Evolutionary conservation across 92 coral and sea anemone genomes (phyloP), one percentile per base, ranked within the genome.

Genomic region (Micromussa lordhowensis): DNA sequence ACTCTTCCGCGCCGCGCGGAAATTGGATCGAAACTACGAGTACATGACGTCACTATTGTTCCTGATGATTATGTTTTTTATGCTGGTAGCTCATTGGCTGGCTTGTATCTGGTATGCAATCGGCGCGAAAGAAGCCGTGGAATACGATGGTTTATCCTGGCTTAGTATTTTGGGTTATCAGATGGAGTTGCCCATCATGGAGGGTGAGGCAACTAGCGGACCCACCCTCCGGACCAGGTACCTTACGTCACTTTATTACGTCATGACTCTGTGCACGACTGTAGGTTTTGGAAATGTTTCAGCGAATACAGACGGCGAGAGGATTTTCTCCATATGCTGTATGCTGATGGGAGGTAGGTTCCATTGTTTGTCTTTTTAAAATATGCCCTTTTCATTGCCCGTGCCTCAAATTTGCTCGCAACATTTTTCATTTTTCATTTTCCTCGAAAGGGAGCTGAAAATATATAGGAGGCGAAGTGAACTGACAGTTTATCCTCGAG

Each of bases 1-100:
- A 77, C 82, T 97, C 74, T 97, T 97, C 86, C 94, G 96, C 75
- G 99, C 99, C 69, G 99, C 99, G 85, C 93, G 99, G 77, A 92
- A 96, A 82, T 94, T 97, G 92, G 99, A 97, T 87, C 98, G 98
- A 73, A 97, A 97, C 84, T 97, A 97, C 93, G 99, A 97, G 89
- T 95, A 97, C 92, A 97, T 96, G 94, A 96, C 98, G 91, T 97
- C 98, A 63, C 86, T 97, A 54, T 74, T 97, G 17, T 97, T 97
- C 80, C 78, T 97, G 79, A 97, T 97, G 99, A 86, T 97, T 73
- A 92, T 97, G 93, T 96, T 94, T 80, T 97, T 97, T 86, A 94
- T 96, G 96, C 98, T 97, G 73, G 95, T 95, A 24, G 96, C 99
- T 86, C 99, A 97, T 95, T 97, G 99, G 99, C 71, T 97, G 88